These are phyloP conservation scores for Heterohyrax brucei DNA, from an alignment of 2,797 vertebrate genomes.

Conservation along the genomic window DNA sequence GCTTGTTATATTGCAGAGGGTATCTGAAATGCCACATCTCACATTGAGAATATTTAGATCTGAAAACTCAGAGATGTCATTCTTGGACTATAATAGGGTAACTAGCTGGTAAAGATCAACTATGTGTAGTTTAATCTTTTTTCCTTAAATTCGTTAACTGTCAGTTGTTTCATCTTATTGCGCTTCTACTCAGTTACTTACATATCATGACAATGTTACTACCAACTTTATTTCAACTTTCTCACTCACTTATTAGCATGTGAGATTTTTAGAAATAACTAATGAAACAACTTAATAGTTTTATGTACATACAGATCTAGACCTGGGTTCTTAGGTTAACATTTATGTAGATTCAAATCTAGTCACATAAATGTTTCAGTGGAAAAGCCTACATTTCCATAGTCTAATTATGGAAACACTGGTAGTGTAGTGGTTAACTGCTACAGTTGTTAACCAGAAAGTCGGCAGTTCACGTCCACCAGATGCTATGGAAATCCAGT, in stretches of 20 bases:
- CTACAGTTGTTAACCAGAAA: too few relatives aligned
- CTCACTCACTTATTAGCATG: conserved; percentile 21
- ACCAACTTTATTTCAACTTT: not conserved
- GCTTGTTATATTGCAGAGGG: conserved; percentile 2
- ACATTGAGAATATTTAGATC: not conserved
- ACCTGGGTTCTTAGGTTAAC: conserved; percentile 51
- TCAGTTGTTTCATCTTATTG: conserved; percentile 27
- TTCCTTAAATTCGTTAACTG: not conserved
- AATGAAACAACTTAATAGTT: conserved; percentile 46
- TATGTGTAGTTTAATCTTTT: not conserved
- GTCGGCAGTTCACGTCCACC: too few relatives aligned
- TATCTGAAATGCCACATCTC: not conserved
- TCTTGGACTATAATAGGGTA: conserved; percentile 38
- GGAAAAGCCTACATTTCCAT: conserved; percentile 9
- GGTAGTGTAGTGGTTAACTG: too few relatives aligned
- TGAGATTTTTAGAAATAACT: conserved; percentile 55
- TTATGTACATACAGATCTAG: conserved; percentile 30
- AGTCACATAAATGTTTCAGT: conserved; percentile 58
- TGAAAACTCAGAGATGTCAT: not conserved
- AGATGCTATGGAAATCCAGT: not conserved
- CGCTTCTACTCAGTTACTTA: conserved; percentile 16
- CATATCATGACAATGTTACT: conserved; percentile 20
- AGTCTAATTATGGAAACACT: not conserved
- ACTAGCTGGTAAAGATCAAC: not conserved
- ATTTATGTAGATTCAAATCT: conserved; percentile 62